Evolutionary conservation across 2,888 invertebrate species (phyloP), one percentile per base, ranked within the genome.

Genomic region (Octonoba sinensis): DNA sequence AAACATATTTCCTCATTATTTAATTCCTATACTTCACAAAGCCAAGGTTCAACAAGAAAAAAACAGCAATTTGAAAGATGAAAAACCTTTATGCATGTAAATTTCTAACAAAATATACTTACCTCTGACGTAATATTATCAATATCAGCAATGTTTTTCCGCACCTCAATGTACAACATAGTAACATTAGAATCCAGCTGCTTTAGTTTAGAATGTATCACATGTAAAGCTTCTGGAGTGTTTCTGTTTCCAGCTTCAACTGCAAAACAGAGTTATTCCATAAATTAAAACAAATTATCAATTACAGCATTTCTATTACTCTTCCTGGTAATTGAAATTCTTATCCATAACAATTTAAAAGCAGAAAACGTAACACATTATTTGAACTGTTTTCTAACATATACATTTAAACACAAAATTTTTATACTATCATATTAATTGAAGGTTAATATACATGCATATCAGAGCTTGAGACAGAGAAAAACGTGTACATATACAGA

Each of bases 141-240:
- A 59, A 85, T 74, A 22, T 84, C 83, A 15, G 76, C 69, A 56
- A 71, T 83, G 65, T 83, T 82, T 69, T 85, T 83, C 46, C 57
- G 72, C 16, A 85, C 64, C 46, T 84, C 84, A 44, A 74, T 69
- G 65, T 69, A 82, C 13, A 84, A 70, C 36, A 74, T 62, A 46
- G 85, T 72, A 64, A 82, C 81, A 66, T 85, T 85, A 47, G 75
- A 76, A 72, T 84, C 84, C 22, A 85, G 76, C 24, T 77, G 73
- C 51, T 83, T 85, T 60, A 85, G 67, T 57, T 82, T 84, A 18
- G 84, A 78, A 73, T 85, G 85, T 64, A 84, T 83, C 56, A 69
- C 54, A 71, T 85, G 85, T 70, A 85, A 84, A 57, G 85, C 84
- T 72, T 84, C 83, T 66, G 85, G 85, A 22, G 83, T 85, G 54